Evolutionary conservation across 2,888 invertebrate genomes (phyloP), one percentile per base, ranked within the genome.

Genomic region (Plusia festucae): DNA sequence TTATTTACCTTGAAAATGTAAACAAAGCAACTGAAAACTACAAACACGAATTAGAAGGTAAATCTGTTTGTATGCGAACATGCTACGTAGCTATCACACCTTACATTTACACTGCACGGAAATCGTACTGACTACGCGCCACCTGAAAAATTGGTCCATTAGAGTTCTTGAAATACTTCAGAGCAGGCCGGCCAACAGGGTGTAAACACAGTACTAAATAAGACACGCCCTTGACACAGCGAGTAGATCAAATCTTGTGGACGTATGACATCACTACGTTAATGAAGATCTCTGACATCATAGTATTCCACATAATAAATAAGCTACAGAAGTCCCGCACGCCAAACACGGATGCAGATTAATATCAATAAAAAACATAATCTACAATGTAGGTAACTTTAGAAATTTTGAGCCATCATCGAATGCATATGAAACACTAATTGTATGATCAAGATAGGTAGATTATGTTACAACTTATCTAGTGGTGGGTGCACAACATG

Each of bases 151-250:
- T 22, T 2, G 13, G 13, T 4, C 15, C 22, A 24, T 52, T 24
- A 52, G 8, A 52, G n/a, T 2, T n/a, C 34, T 62, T 40, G 9
- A 34, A 58, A 15, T 18, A 22, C 51, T 57, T 16, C 34, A 30
- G 46, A 73, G 53, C 46, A 15, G n/a, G 27, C 0, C 7, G n/a
- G 27, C 0, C 7, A 49, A 57, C 54, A 68, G 32, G 40, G 51
- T 58, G 60, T 57, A 59, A 74, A 66, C 53, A 52, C 27, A 34
- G 32, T 49, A 24, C 51, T 8, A 73, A 73, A 59, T 53, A 52
- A 71, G 72, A 59, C 74, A 76, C 74, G 74, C 74, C 74, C 74
- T 74, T 74, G 74, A 74, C 76, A 71, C 68, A 76, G 57, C 73
- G n/a, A 56, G 60, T 65, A 61, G 76, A 66, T 54, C 59, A 66